Conservation (phyloP, 1,140 invertebrate genomes). For the Plectrocnemia conspersa region DNA sequence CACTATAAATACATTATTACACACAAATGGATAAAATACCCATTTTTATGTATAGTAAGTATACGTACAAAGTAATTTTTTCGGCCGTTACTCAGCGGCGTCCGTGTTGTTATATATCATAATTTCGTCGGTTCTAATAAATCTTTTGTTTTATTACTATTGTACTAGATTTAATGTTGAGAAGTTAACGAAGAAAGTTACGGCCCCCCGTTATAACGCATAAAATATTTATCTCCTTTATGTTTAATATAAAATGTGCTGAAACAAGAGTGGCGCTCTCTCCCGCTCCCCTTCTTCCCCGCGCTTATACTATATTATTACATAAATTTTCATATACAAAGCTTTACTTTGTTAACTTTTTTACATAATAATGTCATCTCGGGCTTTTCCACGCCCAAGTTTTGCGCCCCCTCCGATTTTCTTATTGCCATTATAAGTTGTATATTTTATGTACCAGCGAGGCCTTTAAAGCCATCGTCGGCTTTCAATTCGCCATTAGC, state of each 20-base stretch:
- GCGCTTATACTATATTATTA: constrained; percentile 30
- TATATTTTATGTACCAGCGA: constrained; percentile 31
- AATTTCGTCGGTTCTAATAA: constrained; percentile 32
- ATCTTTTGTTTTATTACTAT: constrained; percentile 35
- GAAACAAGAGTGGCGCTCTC: constrained; percentile 25
- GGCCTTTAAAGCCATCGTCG: constrained; percentile 29
- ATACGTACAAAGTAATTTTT: too few species aligned
- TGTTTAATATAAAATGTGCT: constrained; percentile 36
- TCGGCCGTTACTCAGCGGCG: neutral
- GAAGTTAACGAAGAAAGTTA: constrained; percentile 36
- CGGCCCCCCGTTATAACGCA: constrained; percentile 27
- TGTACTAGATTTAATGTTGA: constrained; percentile 31
- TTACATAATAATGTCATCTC: constrained; percentile 37
- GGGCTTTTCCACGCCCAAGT: constrained; percentile 25
- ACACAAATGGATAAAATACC: too few species aligned
- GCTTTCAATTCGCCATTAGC: constrained; percentile 34
- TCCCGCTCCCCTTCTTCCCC: constrained; percentile 9
- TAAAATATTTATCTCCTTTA: constrained; percentile 36
- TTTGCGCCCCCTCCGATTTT: constrained; percentile 34
- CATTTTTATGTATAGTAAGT: too few species aligned
- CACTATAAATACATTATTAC: too few species aligned
- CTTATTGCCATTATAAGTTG: constrained; percentile 35
- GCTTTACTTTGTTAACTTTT: constrained; percentile 36
- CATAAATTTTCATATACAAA: constrained; percentile 37
- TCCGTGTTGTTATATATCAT: constrained; percentile 32